Evolutionary conservation across 2,113 vertebrate genomes (phyloP).

Genomic region (Mormyrus lacerda): DNA sequence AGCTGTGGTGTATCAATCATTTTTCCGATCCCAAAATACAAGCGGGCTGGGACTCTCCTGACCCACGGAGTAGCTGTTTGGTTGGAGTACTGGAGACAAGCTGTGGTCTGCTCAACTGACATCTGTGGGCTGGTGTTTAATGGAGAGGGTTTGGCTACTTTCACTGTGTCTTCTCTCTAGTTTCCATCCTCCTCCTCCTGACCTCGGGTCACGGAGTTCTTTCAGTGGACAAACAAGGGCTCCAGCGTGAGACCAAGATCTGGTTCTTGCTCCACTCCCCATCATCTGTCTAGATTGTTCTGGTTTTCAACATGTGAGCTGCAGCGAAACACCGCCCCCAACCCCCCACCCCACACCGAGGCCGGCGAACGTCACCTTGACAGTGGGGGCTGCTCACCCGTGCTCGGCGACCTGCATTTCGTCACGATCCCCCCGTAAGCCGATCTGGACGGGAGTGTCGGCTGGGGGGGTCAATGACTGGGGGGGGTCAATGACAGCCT

Average conservation of each 20-base stretch:
- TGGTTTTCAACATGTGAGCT: too few species aligned
- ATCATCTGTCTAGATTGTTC: background rate
- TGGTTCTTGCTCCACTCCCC: background rate
- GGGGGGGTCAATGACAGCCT: background rate
- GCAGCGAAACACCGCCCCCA: background rate
- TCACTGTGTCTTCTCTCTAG: background rate
- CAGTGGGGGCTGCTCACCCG: background rate
- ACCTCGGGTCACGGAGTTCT: constrained; percentile 4
- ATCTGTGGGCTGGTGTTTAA: background rate
- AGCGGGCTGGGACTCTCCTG: background rate
- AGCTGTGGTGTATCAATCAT: background rate
- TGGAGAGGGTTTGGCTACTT: background rate
- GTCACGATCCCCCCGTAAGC: background rate
- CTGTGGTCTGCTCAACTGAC: background rate
- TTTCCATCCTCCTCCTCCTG: background rate
- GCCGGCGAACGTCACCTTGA: background rate
- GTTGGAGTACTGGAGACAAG: background rate
- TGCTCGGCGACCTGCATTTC: background rate
- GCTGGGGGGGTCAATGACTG: background rate
- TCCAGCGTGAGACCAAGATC: background rate
- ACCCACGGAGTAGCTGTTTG: background rate
- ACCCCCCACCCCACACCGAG: background rate
- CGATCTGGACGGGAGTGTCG: background rate
- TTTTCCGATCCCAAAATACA: background rate
- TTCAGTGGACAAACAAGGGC: background rate